phyloP scores from a whole-genome alignment of 2,888 invertebrate genomes.

The Agrenia bidenticulata region DNA sequence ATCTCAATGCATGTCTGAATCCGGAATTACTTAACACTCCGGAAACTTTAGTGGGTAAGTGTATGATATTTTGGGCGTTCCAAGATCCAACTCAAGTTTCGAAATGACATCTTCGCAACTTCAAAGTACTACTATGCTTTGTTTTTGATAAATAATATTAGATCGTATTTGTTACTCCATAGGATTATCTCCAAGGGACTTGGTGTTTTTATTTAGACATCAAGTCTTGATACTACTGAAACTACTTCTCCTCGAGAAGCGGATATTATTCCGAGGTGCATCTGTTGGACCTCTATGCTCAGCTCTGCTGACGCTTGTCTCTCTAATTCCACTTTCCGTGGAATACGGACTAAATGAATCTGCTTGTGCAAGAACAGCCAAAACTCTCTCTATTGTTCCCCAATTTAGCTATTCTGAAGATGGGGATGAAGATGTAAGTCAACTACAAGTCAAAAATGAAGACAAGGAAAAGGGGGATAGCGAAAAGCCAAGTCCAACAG shows the following conservation, averaged over 20 bases:
- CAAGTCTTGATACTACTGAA: slow-evolving; percentile 91
- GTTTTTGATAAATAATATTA: background rate
- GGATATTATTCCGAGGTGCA: slow-evolving; percentile 87
- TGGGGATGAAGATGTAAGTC: slow-evolving; percentile 3
- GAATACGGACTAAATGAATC: slow-evolving; percentile 80
- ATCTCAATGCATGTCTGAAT: slow-evolving; percentile 80
- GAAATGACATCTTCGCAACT: too few species aligned
- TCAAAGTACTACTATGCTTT: too few species aligned
- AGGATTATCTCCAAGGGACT: slow-evolving; percentile 80
- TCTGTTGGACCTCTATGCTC: slow-evolving; percentile 88
- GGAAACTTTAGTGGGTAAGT: slow-evolving; percentile 70
- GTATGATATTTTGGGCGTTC: background rate
- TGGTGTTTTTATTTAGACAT: slow-evolving; percentile 83
- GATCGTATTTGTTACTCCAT: slow-evolving; percentile 45
- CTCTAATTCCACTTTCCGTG: slow-evolving; percentile 84
- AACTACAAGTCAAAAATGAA: slow-evolving; percentile 14
- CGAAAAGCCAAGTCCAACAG: slow-evolving; percentile 13
- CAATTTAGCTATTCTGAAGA: slow-evolving; percentile 57
- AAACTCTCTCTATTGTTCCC: slow-evolving; percentile 73
- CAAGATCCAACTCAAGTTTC: too few species aligned
- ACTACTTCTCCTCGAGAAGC: slow-evolving; percentile 80
- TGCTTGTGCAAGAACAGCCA: slow-evolving; percentile 73
- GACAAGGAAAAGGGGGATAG: slow-evolving; percentile 10
- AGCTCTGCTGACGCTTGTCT: slow-evolving; percentile 81
- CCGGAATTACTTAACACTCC: slow-evolving; percentile 59